Percentiles rank a stretch among this genome's conserved stretches.
These are phyloP conservation scores for Nomia melanderi DNA, from an alignment of 1,140 invertebrate genomes.

Conservation along the genomic window DNA sequence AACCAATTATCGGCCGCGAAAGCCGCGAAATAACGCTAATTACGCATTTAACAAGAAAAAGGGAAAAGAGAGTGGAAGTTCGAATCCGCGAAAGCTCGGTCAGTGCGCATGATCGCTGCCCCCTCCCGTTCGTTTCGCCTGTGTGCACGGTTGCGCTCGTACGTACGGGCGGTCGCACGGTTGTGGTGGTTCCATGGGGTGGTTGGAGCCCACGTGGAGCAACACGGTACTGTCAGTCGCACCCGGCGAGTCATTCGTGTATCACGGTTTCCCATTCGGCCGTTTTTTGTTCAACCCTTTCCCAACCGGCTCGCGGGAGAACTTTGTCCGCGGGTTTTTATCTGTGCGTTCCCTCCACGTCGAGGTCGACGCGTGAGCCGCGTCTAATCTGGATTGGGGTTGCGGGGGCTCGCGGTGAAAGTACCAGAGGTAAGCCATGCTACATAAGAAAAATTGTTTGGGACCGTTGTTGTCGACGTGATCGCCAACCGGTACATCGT, in stretches of 20 bases:
- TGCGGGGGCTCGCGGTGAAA: too few species aligned
- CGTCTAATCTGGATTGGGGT: slow-evolving; percentile 4
- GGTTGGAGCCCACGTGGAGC: slow-evolving; percentile 71
- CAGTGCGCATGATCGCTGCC: slow-evolving; percentile 53
- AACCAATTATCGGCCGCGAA: slow-evolving; percentile 39
- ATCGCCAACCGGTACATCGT: not conserved
- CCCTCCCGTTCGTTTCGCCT: slow-evolving; percentile 33
- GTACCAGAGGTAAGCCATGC: slow-evolving; percentile 22
- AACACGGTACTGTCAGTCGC: slow-evolving; percentile 75
- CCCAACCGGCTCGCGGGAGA: not conserved
- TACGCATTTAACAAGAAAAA: slow-evolving; percentile 50
- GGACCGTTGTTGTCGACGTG: not conserved
- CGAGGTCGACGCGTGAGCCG: not conserved
- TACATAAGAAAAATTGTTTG: not conserved
- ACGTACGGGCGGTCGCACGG: not conserved
- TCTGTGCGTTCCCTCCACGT: not conserved
- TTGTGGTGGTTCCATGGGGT: slow-evolving; percentile 57
- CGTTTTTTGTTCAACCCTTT: not conserved
- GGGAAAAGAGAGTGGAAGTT: slow-evolving; percentile 39
- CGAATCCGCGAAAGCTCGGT: slow-evolving; percentile 33
- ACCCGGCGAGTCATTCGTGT: slow-evolving; percentile 66
- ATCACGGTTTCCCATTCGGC: slow-evolving; percentile 46
- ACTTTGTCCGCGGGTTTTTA: slow-evolving; percentile 29
- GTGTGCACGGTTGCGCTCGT: slow-evolving; percentile 25
- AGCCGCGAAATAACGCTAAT: slow-evolving; percentile 55